Evolutionary conservation across 2,113 vertebrate genomes (phyloP), one percentile per base, ranked within the genome.

Genomic region (Baryphthengus martii): DNA sequence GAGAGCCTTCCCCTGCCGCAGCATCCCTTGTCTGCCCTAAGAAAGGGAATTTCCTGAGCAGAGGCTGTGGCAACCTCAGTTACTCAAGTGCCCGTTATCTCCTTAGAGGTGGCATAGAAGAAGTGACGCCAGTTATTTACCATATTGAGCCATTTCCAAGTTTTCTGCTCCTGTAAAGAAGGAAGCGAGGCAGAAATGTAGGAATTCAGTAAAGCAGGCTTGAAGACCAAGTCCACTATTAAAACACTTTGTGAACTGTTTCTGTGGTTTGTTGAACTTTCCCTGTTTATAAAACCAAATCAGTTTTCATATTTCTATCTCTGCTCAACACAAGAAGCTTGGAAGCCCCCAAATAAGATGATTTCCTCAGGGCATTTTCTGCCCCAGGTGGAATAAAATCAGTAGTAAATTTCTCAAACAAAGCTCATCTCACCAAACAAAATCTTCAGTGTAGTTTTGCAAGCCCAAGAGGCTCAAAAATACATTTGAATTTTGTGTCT

Each of bases 261-360:
- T 49, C 61, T 89, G 66, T 6, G 6, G 28, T 79, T 87, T 89
- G 53, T 76, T 95, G 94, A 91, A 89, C 81, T 87, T 82, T 24
- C 17, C 39, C 49, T 92, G 62, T 68, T 92, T 89, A 68, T 91
- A 82, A 93, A 96, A 94, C 59, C 88, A 94, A 95, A 79, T 76
- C 76, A 81, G 35, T 72, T 79, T 80, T 89, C n/a, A 35, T 4
- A 1, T 85, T 66, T 70, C 79, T 87, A 68, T 72, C 62, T 89
- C 85, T 44, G 35, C 70, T 84, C 49, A 75, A 5, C 3, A 29
- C 45, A 74, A 76, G 55, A 68, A 86, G 45, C 81, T 88, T 90
- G 67, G 42, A 80, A 95, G 66, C 49, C 79, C 91, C 70, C 40
- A 76, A 58, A 93, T 71, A 81, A 90, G 56, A 90, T 50, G 23